Evolutionary conservation across 2,113 vertebrate species (phyloP).

Genomic region (Motacilla tschutschensis): DNA sequence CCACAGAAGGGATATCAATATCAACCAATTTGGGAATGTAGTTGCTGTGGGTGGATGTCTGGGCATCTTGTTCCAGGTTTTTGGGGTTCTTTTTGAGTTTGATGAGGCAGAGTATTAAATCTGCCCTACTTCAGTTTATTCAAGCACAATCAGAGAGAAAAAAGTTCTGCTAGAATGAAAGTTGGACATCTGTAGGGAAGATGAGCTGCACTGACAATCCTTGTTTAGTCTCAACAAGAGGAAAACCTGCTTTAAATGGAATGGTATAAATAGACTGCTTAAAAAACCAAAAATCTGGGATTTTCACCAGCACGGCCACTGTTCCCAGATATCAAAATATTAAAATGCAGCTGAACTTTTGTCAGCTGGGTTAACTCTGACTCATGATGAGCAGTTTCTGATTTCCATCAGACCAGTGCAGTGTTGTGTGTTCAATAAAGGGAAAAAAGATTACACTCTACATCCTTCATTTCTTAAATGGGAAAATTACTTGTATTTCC

Average conservation of each 20-base stretch:
- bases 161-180: neutral
- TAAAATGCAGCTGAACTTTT: neutral
- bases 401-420: neutral
- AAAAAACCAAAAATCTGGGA: rapidly evolving
- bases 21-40: neutral
- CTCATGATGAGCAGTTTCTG: neutral
- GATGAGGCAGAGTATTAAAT: neutral
- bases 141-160: neutral
- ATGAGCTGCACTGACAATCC: neutral
- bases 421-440: neutral
- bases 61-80: neutral
- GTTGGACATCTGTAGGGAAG: neutral
- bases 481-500: neutral
- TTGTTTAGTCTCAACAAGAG: neutral
- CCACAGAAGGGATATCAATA: neutral
- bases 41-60: neutral
- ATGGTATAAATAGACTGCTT: neutral
- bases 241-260: neutral
- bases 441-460: neutral
- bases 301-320: neutral
- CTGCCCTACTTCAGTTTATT: neutral
- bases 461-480: neutral
- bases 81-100: neutral
- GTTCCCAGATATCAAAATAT: neutral
- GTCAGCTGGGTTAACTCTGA: neutral